These are phyloP conservation scores for Saccostrea echinata DNA, from an alignment of 1,140 invertebrate species.

Conservation along the genomic window DNA sequence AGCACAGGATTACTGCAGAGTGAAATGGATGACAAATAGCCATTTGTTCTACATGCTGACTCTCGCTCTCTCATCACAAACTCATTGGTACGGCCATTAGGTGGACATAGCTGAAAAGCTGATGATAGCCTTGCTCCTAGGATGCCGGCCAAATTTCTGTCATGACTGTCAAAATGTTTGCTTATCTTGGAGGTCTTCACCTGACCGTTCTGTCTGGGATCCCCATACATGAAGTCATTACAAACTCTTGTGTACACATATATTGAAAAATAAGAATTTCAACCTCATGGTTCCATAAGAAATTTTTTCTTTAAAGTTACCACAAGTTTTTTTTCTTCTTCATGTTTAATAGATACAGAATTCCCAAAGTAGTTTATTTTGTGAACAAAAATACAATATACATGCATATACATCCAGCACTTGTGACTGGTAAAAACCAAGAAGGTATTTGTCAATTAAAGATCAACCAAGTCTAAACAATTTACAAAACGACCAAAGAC, in stretches of 20 bases:
- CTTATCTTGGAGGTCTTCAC: neutral
- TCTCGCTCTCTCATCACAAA: neutral
- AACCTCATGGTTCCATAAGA: too few relatives aligned
- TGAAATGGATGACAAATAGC: conserved; percentile 20
- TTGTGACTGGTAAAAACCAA: too few relatives aligned
- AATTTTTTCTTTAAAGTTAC: too few relatives aligned
- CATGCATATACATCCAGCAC: too few relatives aligned
- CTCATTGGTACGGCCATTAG: neutral
- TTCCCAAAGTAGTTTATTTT: too few relatives aligned
- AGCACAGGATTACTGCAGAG: neutral
- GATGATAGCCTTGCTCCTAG: neutral
- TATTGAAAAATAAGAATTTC: too few relatives aligned
- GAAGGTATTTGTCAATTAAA: neutral
- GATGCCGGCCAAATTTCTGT: neutral
- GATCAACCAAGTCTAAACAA: neutral
- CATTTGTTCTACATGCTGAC: neutral
- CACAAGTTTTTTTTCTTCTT: too few relatives aligned
- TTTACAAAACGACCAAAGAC: conserved; percentile 6
- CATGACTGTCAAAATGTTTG: neutral
- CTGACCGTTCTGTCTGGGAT: neutral
- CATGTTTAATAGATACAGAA: too few relatives aligned
- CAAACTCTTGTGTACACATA: neutral
- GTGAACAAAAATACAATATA: too few relatives aligned
- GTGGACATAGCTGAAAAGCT: neutral
- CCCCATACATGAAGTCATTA: neutral